Base-by-base conservation (phyloP, 53 echinoderm and acorn worm genomes). In the Mesocentrotus franciscanus region DNA sequence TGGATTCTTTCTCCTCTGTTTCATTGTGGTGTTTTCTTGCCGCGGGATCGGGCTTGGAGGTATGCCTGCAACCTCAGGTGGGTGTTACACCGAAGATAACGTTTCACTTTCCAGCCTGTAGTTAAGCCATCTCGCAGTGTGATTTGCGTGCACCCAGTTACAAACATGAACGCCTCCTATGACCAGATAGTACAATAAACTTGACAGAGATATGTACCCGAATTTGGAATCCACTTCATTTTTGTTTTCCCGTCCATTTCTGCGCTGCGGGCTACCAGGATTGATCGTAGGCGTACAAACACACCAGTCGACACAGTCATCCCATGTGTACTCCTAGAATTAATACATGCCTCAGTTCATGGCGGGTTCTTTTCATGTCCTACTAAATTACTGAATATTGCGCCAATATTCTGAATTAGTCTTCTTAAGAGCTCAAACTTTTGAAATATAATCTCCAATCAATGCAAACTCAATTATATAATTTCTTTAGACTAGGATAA, bases 141-240 rank as follows among this genome's bases (percentile, higher is more conserved):
- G 90, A n/a, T 27, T 60, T 90, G 59, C 15, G 29, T 60, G 60
- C 90, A 90, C n/a, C 15, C 59, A 60, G 30, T 60, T 32, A 32
- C n/a, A 30, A 60, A 60, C 7, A 90, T n/a, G 13, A 90, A 90
- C 90, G 60, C 90, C n/a, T 29, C 57, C 13, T n/a, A 60, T 30
- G 87, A 33, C 81, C 81, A 90, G 60, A 90, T 60, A 90, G 90
- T 90, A 60, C 90, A 90, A 60, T 90, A 90, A 90, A 90, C 90
- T 90, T 90, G 58, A 60, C 90, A 58, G 59, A 90, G 90, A 60
- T 60, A 18, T 60, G 90, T 60, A 60, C 90, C 90, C 26, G 33
- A 90, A 60, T 90, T 90, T 57, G 15, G 29, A 15, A 11, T 60
- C 90, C 90, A 59, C 90, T 60, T 29, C n/a, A 90, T 27, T 90